Conservation (phyloP, 2,888 invertebrate genomes). For the Eupithecia subumbrata region DNA sequence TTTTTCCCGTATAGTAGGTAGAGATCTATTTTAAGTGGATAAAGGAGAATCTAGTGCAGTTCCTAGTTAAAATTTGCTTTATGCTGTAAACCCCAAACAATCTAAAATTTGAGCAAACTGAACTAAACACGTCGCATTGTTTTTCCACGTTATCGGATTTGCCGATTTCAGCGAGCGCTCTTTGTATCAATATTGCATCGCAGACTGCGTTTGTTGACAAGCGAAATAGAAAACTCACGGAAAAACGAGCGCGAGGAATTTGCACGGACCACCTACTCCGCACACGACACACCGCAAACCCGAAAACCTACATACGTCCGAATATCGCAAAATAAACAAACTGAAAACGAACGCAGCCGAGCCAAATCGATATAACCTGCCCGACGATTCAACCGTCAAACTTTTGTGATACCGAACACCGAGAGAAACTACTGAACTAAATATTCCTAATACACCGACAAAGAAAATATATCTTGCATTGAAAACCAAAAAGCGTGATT, state of each 20-base stretch:
- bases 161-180: slow-evolving; percentile 14
- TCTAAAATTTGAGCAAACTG: background rate
- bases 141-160: slow-evolving; percentile 11
- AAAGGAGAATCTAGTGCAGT: background rate
- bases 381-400: slow-evolving; percentile 71
- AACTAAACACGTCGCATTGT: background rate
- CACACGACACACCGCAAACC: slow-evolving; percentile 76
- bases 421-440: slow-evolving; percentile 59
- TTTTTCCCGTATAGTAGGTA: background rate
- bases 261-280: slow-evolving; percentile 63
- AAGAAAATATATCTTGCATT: slow-evolving; percentile 77
- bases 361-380: slow-evolving; percentile 76
- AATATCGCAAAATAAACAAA: slow-evolving; percentile 74
- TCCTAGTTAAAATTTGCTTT: background rate
- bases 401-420: slow-evolving; percentile 68
- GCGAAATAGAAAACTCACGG: slow-evolving; percentile 61
- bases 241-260: slow-evolving; percentile 55
- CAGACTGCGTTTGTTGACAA: slow-evolving; percentile 52
- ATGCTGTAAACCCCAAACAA: background rate
- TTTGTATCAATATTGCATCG: slow-evolving; percentile 39
- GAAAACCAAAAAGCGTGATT: slow-evolving; percentile 78
- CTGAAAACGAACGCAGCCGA: slow-evolving; percentile 62
- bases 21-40: background rate
- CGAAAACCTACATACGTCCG: slow-evolving; percentile 78
- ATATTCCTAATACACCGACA: slow-evolving; percentile 71